Evolutionary conservation across 2,113 vertebrate species (phyloP).

Genomic region (Neofelis nebulosa): DNA sequence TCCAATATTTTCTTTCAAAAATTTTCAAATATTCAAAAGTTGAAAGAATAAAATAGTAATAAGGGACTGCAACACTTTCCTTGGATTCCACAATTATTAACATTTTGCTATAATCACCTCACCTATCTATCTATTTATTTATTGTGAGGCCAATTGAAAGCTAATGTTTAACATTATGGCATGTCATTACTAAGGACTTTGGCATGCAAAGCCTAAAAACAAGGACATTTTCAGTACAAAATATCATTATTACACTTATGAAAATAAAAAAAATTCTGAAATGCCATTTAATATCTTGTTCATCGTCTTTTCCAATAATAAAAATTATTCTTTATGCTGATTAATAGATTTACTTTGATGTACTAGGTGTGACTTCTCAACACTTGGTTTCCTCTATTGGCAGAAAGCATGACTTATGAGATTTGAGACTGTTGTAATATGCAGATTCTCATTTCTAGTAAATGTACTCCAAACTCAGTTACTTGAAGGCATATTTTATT

Average conservation of each 20-base stretch:
- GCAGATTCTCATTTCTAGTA: not conserved
- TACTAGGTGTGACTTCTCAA: not conserved
- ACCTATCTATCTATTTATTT: not conserved
- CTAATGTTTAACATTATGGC: not conserved
- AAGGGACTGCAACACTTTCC: not conserved
- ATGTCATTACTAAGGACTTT: not conserved
- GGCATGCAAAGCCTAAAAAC: not conserved
- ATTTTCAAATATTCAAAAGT: not conserved
- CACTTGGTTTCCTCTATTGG: not conserved
- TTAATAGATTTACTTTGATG: not conserved
- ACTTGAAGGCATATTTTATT: not conserved
- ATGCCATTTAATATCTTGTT: not conserved
- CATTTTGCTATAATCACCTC: not conserved
- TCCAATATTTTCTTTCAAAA: not conserved
- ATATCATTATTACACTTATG: not conserved
- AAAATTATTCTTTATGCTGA: not conserved
- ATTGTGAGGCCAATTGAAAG: not conserved
- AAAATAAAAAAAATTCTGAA: constrained; percentile 5
- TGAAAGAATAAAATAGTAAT: not conserved
- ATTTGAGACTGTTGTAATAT: not conserved
- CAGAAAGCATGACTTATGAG: not conserved
- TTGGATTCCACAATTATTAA: not conserved
- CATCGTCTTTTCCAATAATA: not conserved
- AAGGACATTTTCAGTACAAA: not conserved
- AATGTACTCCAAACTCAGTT: not conserved